Base-by-base conservation (phyloP, 2,113 vertebrate genomes). In the Phasianus colchicus region DNA sequence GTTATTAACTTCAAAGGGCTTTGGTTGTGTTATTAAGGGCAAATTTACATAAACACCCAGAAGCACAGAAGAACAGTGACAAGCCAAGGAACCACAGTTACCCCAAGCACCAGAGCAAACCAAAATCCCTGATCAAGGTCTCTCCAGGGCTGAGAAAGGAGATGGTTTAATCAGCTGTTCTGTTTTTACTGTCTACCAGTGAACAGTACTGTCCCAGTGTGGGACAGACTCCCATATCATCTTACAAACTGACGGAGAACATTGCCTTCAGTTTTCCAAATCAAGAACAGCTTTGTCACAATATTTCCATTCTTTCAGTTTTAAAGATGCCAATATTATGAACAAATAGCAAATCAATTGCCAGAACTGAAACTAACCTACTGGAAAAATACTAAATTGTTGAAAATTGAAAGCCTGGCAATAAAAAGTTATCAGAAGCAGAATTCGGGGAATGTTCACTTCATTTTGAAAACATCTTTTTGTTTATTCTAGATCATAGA, bases 61-160 rank as follows among this genome's bases (percentile, higher is more conserved):
- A 19, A 70, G 4, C 24, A 14, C 17, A 47, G 13, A 52, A 7
- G 25, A 80, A 34, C 7, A 47, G 16, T 6, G 30, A 25, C 4
- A 63, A n/a, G 5, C 25, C 18, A 27, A 91, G 22, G 30, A 84
- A 70, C 3, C 4, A 27, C 8, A 63, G 11, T 22, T 65, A 74
- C 2, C 1, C 3, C 30, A 21, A 14, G 21, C 18, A 42, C 9
- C 58, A 73, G 5, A 70, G 29, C 1, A 1, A 20, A 14, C 13
- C 24, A 25, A 27, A 69, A 4, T 0, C 10, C 13, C 25, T 57
- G 22, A 58, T 1, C 1, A 8, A 55, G 1, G 9, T 66, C 25
- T 17, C 52, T 66, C 36, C 22, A 36, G 4, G 17, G 4, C 36
- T 58, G 14, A 13, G 27, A 87, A 24, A 67, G 7, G 19, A 45